phyloP scores from a whole-genome alignment of 2,113 vertebrate genomes.

The Labeo catla region DNA sequence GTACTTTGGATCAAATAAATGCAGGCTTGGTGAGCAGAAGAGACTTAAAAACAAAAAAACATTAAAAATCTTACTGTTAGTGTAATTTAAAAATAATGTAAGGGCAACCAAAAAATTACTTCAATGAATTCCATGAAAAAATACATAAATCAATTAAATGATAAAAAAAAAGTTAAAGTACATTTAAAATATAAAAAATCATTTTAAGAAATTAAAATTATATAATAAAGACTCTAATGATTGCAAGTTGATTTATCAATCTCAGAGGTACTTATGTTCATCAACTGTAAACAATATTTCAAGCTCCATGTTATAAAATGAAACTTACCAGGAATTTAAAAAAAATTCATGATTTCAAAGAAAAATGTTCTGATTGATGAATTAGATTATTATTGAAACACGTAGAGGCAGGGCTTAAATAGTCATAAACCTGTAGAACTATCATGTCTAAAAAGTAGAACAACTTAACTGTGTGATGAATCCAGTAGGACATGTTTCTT shows the following conservation, averaged over 20 bases:
- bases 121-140: no score
- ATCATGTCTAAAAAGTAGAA: neutral
- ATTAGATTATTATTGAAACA: neutral
- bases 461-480: neutral
- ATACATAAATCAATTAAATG: no score
- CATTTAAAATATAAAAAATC: neutral
- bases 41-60: no score
- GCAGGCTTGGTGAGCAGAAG: no score
- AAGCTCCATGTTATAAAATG: neutral
- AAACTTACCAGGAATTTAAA: neutral
- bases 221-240: neutral
- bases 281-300: neutral
- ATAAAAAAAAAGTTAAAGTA: no score
- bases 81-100: neutral
- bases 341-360: neutral
- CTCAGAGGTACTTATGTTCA: neutral
- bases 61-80: no score
- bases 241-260: neutral
- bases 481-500: neutral
- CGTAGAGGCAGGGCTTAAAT: constrained; percentile 32
- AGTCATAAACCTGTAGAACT: neutral
- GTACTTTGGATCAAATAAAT: no score
- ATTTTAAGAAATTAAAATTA: neutral
- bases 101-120: neutral
- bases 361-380: neutral